Percentiles rank a stretch among this genome's conserved stretches.
Evolutionary conservation across 2,797 vertebrate species (phyloP).

Genomic region (Chiloscyllium punctatum): DNA sequence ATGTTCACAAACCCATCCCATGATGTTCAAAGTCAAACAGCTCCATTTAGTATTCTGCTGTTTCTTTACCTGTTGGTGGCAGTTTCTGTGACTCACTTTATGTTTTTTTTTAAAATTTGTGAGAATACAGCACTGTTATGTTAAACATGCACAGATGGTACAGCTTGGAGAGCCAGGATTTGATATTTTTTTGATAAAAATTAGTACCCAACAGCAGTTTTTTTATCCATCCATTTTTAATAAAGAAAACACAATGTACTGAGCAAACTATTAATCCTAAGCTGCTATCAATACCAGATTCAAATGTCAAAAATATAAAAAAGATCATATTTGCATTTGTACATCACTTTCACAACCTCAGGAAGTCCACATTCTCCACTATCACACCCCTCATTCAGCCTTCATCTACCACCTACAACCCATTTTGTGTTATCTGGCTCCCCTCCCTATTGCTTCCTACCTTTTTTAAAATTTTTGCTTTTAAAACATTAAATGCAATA

Average conservation of each 20-base stretch:
- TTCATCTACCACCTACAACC: not conserved
- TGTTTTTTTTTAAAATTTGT: not conserved
- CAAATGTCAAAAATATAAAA: not conserved
- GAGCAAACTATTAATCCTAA: not conserved
- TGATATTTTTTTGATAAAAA: not conserved
- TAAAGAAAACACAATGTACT: not conserved
- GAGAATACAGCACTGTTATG: not conserved
- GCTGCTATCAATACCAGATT: not conserved
- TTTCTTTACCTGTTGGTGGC: not conserved
- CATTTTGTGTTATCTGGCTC: not conserved
- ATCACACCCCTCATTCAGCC: not conserved
- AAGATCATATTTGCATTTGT: not conserved
- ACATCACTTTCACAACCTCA: not conserved
- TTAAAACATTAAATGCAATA: not conserved
- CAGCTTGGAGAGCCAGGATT: not conserved
- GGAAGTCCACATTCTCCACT: not conserved
- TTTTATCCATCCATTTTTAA: not conserved
- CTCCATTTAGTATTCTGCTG: not conserved
- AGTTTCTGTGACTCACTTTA: not conserved
- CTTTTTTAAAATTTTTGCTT: not conserved
- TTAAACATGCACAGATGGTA: conserved; percentile 23
- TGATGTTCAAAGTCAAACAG: not conserved
- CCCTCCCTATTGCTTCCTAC: not conserved
- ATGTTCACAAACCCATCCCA: no score
- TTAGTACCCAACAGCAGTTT: not conserved